These are phyloP conservation scores for Psix sp. DNA, from an alignment of 1,140 invertebrate species.

Conservation along the genomic window DNA sequence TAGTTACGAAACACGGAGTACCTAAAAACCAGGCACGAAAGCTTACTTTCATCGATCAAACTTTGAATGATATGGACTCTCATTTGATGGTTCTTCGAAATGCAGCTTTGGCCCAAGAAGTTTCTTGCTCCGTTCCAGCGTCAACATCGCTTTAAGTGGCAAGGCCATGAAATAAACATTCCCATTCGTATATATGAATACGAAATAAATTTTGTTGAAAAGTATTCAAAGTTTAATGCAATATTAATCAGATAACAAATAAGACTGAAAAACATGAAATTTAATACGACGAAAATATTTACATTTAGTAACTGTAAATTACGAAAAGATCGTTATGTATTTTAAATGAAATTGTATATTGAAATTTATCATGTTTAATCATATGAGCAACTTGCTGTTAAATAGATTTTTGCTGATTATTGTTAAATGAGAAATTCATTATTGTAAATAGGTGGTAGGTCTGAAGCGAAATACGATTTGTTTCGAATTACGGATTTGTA, in stretches of 20 bases:
- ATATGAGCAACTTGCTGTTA: too few relatives aligned
- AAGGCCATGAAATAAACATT: neutral
- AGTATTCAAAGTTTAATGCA: neutral
- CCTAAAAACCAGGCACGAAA: conserved; percentile 74
- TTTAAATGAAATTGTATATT: too few relatives aligned
- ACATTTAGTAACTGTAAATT: too few relatives aligned
- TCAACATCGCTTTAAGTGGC: conserved; percentile 66
- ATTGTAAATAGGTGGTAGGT: too few relatives aligned
- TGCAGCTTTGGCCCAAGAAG: conserved; percentile 78
- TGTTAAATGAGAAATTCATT: too few relatives aligned
- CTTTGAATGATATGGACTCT: conserved; percentile 83
- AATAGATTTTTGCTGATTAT: too few relatives aligned
- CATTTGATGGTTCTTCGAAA: conserved; percentile 80
- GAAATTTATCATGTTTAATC: too few relatives aligned
- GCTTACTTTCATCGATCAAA: conserved; percentile 82
- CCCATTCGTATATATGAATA: neutral
- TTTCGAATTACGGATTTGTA: too few relatives aligned
- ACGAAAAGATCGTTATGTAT: conserved; percentile 5
- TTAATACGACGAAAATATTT: conserved; percentile 16
- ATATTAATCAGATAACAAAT: neutral
- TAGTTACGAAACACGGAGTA: conserved; percentile 78
- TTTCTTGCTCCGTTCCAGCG: conserved; percentile 71
- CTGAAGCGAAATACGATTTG: too few relatives aligned
- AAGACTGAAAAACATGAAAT: conserved; percentile 20
- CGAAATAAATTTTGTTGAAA: neutral